These are phyloP conservation scores for Erpobdella octoculata DNA, from an alignment of 2,888 invertebrate genomes.

Conservation along the genomic window DNA sequence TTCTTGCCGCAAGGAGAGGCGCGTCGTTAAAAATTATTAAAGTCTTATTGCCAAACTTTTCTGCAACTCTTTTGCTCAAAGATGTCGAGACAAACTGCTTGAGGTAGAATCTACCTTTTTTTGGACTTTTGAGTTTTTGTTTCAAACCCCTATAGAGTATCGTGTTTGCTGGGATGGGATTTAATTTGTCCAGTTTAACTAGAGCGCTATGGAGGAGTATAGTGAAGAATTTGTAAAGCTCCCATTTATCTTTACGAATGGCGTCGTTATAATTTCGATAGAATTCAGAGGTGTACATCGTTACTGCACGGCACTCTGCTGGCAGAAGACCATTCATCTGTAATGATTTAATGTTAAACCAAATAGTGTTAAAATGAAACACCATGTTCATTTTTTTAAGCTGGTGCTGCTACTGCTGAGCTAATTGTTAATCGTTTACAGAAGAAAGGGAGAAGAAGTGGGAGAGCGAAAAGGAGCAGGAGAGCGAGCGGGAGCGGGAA, in stretches of 20 bases:
- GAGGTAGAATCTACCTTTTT: constrained; percentile 2
- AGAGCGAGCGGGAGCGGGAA: no score
- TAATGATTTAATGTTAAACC: no score
- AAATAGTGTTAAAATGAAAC: no score
- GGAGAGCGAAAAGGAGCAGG: no score
- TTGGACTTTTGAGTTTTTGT: background rate
- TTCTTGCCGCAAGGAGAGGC: background rate
- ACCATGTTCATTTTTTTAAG: no score
- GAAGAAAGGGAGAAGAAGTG: no score
- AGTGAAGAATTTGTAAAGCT: constrained; percentile 13
- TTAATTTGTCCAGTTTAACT: background rate
- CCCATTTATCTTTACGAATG: background rate
- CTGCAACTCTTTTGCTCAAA: background rate
- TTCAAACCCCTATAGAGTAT: constrained; percentile 2
- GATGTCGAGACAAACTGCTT: constrained; percentile 13
- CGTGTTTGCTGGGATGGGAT: background rate
- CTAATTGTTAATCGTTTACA: no score
- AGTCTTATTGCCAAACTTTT: background rate
- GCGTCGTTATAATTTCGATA: background rate
- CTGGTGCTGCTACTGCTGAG: no score
- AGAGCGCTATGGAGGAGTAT: background rate
- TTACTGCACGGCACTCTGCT: background rate
- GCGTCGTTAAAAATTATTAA: background rate
- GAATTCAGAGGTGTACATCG: constrained; percentile 13
- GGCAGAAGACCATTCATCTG: background rate